Conservation (phyloP, 1,140 invertebrate species). For the Anastatus disparis region DNA sequence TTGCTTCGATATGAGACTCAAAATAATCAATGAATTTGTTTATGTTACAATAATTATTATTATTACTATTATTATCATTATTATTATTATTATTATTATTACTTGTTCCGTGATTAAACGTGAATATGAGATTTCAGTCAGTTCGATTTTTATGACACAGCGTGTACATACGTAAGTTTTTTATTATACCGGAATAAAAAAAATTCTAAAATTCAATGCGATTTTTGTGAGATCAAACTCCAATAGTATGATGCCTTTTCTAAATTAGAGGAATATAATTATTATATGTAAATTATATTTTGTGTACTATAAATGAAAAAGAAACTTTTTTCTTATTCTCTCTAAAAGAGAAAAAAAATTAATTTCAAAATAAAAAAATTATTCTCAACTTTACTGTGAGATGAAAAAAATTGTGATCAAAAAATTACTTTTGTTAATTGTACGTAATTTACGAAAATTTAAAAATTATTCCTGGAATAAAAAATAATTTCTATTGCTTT, state of each 20-base stretch:
- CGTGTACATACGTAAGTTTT: slow-evolving; percentile 27
- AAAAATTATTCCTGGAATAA: slow-evolving; percentile 8
- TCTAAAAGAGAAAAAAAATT: neutral
- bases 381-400: neutral
- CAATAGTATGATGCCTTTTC: slow-evolving; percentile 34
- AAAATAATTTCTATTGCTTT: slow-evolving; percentile 4
- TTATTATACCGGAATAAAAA: slow-evolving; percentile 19
- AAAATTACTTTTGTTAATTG: slow-evolving; percentile 17
- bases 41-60: slow-evolving; percentile 1
- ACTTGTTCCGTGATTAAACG: neutral
- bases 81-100: slow-evolving; percentile 10
- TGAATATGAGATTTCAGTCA: slow-evolving; percentile 34
- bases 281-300: neutral
- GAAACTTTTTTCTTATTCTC: neutral
- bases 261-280: neutral
- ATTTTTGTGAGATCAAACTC: slow-evolving; percentile 25
- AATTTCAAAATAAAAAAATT: neutral
- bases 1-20: too few species aligned
- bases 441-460: neutral
- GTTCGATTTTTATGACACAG: slow-evolving; percentile 15
- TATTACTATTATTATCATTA: slow-evolving; percentile 9
- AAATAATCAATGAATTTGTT: neutral
- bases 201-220: slow-evolving; percentile 6
- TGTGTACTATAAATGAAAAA: neutral
- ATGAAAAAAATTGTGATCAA: neutral